Base-by-base conservation (phyloP, 2,888 invertebrate genomes). In the Theodoxus fluviatilis region DNA sequence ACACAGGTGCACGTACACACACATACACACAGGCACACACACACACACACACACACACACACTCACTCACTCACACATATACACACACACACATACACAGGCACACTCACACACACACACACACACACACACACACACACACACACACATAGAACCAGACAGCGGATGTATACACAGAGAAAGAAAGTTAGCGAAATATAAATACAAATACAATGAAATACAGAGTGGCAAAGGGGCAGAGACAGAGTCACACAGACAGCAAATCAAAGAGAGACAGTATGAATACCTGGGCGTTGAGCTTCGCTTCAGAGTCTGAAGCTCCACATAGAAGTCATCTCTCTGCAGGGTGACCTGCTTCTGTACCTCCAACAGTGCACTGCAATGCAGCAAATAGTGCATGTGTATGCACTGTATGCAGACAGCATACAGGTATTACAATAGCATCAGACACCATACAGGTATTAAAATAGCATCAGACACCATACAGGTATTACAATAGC, bases 261-360 rank as follows among this genome's bases (percentile, higher is more conserved):
- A 22, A 22, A 22, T 18, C 9, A 22, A 2, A 25, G 9, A n/a
- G 65, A 22, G 3, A 40, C 1, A 18, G 3, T 47, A 3, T 18
- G 55, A 47, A 74, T 76, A 86, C 86, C 86, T 82, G 22, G 87
- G 86, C 67, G 86, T 86, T 12, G 84, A 82, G 40, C 80, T 81
- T 70, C 82, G 73, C 43, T 84, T 78, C n/a, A 85, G 77, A 18
- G 78, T 82, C 75, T 86, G 86, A 73, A 80, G 76, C 74, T 86
- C 85, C 52, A 81, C 72, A 72, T 83, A 86, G 73, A 82, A 85
- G 71, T 86, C 83, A 74, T 87, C 85, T 74, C 86, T 76, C 76
- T 87, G 83, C 65, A 80, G 78, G 18, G 81, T 76, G 7, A 86
- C 80, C 69, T 84, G 81, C 70, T 82, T 83, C 72, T 85, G 79